Conservation (phyloP, 1,140 invertebrate species). For the Apis laboriosa region DNA sequence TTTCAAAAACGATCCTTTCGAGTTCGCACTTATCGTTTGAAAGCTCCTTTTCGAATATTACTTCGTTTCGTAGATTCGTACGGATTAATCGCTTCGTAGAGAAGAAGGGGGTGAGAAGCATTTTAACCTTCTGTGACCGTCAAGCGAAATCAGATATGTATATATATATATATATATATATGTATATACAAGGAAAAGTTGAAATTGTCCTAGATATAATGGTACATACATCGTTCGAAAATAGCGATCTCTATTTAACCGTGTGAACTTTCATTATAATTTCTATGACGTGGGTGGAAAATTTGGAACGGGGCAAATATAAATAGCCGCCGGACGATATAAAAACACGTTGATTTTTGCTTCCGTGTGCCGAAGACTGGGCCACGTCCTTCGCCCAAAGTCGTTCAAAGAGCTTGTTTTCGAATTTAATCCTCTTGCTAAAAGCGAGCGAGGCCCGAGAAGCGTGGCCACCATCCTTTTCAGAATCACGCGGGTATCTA, state of each 20-base stretch:
- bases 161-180: neutral
- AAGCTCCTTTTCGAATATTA: too few species aligned
- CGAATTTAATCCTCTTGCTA: neutral
- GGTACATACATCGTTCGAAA: neutral
- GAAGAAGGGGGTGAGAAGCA: neutral
- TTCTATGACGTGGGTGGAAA: neutral
- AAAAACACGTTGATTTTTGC: slow-evolving; percentile 23
- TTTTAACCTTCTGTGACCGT: neutral
- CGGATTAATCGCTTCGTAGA: too few species aligned
- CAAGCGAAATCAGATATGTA: neutral
- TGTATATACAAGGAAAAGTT: neutral
- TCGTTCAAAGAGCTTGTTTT: neutral
- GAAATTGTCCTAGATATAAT: neutral
- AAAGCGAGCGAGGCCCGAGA: neutral
- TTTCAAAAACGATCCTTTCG: too few species aligned
- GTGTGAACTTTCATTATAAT: slow-evolving; percentile 35
- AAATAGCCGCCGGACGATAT: slow-evolving; percentile 19
- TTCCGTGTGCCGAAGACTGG: slow-evolving; percentile 22
- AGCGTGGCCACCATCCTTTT: neutral
- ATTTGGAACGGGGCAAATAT: slow-evolving; percentile 31
- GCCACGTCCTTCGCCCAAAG: slow-evolving; percentile 39
- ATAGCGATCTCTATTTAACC: slow-evolving; percentile 31
- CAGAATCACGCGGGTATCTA: slow-evolving; percentile 55
- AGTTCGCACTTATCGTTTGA: too few species aligned
- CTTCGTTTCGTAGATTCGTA: too few species aligned